phyloP scores from a whole-genome alignment of 2,113 vertebrate species.

The Caranx ignobilis region DNA sequence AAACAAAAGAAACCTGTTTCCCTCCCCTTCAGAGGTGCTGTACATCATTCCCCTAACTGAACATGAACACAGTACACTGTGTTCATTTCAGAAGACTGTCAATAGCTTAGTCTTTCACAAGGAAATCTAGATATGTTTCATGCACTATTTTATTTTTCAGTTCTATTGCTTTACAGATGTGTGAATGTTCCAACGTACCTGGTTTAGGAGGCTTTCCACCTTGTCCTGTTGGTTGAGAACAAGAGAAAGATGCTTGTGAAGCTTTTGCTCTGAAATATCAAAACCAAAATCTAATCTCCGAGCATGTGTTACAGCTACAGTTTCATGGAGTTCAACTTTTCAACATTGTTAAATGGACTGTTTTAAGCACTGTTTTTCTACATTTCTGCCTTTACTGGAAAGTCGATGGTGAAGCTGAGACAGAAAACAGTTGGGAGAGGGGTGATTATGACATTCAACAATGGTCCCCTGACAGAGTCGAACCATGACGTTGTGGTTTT shows the following conservation, averaged over 20 bases:
- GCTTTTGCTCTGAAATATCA: background rate
- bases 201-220: slow-evolving; percentile 78
- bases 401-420: background rate
- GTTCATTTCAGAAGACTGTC: background rate
- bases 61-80: background rate
- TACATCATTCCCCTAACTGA: background rate
- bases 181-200: slow-evolving; percentile 54
- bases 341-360: background rate
- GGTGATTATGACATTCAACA: background rate
- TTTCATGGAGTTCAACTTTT: background rate
- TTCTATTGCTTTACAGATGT: background rate
- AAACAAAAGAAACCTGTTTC: background rate
- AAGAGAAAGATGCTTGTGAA: slow-evolving; percentile 5
- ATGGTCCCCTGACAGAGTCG: background rate
- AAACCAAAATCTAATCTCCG: background rate
- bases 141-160: background rate
- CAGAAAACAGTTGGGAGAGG: background rate
- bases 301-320: no score
- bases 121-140: background rate
- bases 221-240: slow-evolving; percentile 60
- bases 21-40: background rate
- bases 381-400: background rate
- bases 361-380: no score
- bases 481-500: background rate
- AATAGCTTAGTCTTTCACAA: background rate